Evolutionary conservation across 1,140 invertebrate genomes (phyloP).

Genomic region (Idris sp.): DNA sequence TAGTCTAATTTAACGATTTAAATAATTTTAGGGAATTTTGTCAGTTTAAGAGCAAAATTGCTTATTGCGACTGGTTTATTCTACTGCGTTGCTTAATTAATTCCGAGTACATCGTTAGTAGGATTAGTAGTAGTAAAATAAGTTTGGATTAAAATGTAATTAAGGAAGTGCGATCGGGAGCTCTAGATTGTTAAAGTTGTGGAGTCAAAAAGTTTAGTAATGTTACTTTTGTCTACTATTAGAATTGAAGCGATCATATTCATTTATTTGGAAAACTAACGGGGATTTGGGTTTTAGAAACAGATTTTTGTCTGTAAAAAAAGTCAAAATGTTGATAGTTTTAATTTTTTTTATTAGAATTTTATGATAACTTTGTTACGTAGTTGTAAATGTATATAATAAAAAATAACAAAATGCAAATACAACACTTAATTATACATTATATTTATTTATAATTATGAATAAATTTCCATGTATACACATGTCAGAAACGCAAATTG

Average conservation of each 20-base stretch:
- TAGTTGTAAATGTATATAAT: too few species aligned
- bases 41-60: slow-evolving; percentile 4
- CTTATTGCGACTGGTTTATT: slow-evolving; percentile 37
- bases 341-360: not conserved
- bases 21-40: slow-evolving; percentile 11
- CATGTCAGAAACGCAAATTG: too few species aligned
- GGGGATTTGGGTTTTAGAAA: too few species aligned
- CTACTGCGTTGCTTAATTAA: slow-evolving; percentile 31
- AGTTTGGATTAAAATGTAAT: slow-evolving; percentile 55
- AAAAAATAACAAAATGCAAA: too few species aligned
- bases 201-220: slow-evolving; percentile 35
- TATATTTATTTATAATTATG: too few species aligned
- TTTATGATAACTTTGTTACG: too few species aligned
- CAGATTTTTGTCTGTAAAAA: not conserved
- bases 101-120: slow-evolving; percentile 33
- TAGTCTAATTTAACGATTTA: not conserved
- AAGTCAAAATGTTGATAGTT: not conserved
- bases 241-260: slow-evolving; percentile 1
- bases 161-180: slow-evolving; percentile 29
- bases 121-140: slow-evolving; percentile 47
- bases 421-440: too few species aligned
- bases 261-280: not conserved
- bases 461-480: too few species aligned
- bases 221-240: slow-evolving; percentile 26
- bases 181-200: slow-evolving; percentile 29